Evolutionary conservation across 2,888 invertebrate genomes (phyloP), one percentile per base, ranked within the genome.

Genomic region (Morinoia aosen): DNA sequence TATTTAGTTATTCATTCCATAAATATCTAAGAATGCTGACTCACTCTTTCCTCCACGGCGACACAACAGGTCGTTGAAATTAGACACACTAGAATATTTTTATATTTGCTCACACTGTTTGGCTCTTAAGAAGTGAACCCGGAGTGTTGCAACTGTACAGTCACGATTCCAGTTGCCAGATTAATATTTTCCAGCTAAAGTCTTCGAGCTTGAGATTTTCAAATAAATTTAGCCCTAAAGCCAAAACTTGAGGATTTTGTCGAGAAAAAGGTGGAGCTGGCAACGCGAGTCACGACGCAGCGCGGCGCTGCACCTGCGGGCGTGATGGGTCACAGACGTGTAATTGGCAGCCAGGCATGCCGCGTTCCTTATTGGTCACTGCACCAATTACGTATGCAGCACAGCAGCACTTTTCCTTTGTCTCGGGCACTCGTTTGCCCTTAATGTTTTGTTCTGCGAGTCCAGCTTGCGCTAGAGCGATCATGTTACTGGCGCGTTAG

Each of bases 271-370:
- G 48, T 48, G 48, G 48, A 48, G 48, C 48, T 64, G 40, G 90
- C 48, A 48, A 10, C 12, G 40, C 90, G n/a, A 40, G 90, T 90
- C 76, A 76, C 76, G 90, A 90, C 90, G 10, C 88, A 39, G 88
- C 5, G n/a, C 88, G n/a, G 12, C 88, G 33, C 1, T 90, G 90
- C 90, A 90, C 90, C 19, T 90, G 90, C 90, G 40, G 40, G 90
- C 93, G 93, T 93, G 93, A 93, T 93, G 57, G 93, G 93, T 93
- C 93, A 93, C 33, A 93, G 56, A 57, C 93, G 19, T 33, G 93
- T 93, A 93, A 93, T 93, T 93, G 93, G 93, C 56, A 57, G 93
- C 48, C 16, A 16, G 57, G 57, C 48, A 93, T 93, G 56, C 57
- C 40, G 93, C 58, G 93, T 48, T 57, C 57, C 57, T 57, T 93